phyloP scores from a whole-genome alignment of 2,888 invertebrate genomes.

The Acanthopleura granulata region DNA sequence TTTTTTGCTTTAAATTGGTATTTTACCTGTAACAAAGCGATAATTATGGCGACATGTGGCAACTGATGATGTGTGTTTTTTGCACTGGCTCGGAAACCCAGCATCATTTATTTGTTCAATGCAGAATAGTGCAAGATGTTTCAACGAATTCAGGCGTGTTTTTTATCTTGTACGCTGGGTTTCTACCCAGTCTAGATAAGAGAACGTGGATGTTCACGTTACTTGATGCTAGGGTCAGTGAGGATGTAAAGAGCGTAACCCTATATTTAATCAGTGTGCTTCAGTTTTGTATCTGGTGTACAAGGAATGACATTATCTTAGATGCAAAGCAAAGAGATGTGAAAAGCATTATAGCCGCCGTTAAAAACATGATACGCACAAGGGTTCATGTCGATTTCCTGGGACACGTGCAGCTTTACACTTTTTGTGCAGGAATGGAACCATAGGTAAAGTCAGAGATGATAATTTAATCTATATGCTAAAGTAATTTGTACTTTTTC shows the following conservation, averaged over 20 bases:
- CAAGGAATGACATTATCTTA: background rate
- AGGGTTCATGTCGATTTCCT: background rate
- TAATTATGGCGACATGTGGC: background rate
- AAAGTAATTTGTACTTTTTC: background rate
- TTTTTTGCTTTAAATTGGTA: no score
- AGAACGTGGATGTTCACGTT: background rate
- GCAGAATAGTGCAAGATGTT: background rate
- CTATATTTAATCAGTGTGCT: background rate
- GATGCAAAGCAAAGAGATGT: background rate
- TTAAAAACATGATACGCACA: background rate
- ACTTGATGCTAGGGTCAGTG: background rate
- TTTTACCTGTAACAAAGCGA: no score
- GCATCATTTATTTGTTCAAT: slow-evolving; percentile 15
- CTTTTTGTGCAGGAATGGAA: background rate
- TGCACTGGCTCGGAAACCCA: background rate
- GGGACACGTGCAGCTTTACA: background rate
- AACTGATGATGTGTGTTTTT: slow-evolving; percentile 12
- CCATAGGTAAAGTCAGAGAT: background rate
- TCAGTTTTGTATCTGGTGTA: slow-evolving; percentile 11
- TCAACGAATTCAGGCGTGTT: background rate
- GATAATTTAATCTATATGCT: background rate
- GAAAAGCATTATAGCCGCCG: background rate
- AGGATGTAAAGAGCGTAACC: background rate
- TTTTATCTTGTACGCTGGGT: background rate
- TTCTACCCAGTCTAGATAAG: background rate